Evolutionary conservation across 1,140 invertebrate species (phyloP), one percentile per base, ranked within the genome.

Genomic region (Uloborus diversus): DNA sequence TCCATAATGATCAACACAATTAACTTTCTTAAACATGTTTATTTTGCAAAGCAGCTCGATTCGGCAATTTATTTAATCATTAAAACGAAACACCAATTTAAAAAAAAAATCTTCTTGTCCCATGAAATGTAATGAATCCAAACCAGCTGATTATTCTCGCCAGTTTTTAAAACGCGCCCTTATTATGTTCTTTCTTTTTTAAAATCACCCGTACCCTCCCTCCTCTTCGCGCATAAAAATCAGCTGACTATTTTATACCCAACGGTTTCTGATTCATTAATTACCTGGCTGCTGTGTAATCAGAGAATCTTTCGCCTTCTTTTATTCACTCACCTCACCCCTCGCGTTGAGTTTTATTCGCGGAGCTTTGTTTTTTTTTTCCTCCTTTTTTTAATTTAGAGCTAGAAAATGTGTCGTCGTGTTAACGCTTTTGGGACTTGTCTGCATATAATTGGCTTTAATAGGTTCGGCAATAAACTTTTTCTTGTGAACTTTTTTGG

Each of bases 401-500:
- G n/a, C n/a, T n/a, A n/a, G n/a, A 42, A 42, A 42, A 27, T 14
- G 33, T 64, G 20, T 14, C 4, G 5, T 23, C 23, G 27, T 64
- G 2, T 37, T 64, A 35, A 25, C 32, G 20, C 23, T 37, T 23
- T 17, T 32, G 30, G 33, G 27, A 35, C 23, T 42, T 33, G 27
- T 47, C 20, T 23, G 64, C 20, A n/a, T 49, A 49, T 66, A 66
- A 66, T 66, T 66, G 64, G 42, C 37, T 66, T 49, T 66, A 49
- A 66, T 49, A 66, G 64, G 25, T 17, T 9, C 42, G 5, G 64
- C 28, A 66, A 66, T 66, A 66, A 66, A 66, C 27, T 14, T 66
- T 66, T 66, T 66, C 28, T 66, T 32, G 27, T 17, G 25, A 28
- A 37, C 3, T 64, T 17, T 32, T 64, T 37, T 9, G 33, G 42